Evolutionary conservation across 1,140 invertebrate species (phyloP).

Genomic region (Bombus terrestris): DNA sequence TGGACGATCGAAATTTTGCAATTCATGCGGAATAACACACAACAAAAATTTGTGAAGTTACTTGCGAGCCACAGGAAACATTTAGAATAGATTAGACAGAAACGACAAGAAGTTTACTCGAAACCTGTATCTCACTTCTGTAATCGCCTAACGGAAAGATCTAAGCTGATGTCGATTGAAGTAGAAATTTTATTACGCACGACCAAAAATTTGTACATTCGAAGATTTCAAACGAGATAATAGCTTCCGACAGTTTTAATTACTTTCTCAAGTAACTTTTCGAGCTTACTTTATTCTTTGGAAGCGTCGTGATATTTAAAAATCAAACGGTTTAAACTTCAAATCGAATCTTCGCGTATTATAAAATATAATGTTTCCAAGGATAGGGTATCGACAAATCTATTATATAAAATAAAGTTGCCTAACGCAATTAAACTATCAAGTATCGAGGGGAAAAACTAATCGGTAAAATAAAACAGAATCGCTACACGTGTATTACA

Average conservation of each 20-base stretch:
- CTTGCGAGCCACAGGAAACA: too few relatives aligned
- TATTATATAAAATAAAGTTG: too few relatives aligned
- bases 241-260: not conserved
- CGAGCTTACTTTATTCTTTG: too few relatives aligned
- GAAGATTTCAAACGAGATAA: not conserved
- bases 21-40: too few relatives aligned
- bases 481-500: not conserved
- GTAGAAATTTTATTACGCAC: not conserved
- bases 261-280: too few relatives aligned
- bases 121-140: not conserved
- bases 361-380: not conserved
- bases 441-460: not conserved
- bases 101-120: too few relatives aligned
- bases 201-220: not conserved
- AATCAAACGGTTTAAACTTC: not conserved
- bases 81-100: too few relatives aligned
- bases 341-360: not conserved
- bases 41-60: not conserved
- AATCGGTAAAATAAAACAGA: not conserved
- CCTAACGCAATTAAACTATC: not conserved
- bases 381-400: not conserved
- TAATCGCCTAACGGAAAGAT: not conserved
- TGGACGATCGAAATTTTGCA: not conserved
- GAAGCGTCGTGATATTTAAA: too few relatives aligned
- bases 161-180: too few relatives aligned